Base-by-base conservation (phyloP, 2,888 invertebrate species). In the Sabatieria punctata region DNA sequence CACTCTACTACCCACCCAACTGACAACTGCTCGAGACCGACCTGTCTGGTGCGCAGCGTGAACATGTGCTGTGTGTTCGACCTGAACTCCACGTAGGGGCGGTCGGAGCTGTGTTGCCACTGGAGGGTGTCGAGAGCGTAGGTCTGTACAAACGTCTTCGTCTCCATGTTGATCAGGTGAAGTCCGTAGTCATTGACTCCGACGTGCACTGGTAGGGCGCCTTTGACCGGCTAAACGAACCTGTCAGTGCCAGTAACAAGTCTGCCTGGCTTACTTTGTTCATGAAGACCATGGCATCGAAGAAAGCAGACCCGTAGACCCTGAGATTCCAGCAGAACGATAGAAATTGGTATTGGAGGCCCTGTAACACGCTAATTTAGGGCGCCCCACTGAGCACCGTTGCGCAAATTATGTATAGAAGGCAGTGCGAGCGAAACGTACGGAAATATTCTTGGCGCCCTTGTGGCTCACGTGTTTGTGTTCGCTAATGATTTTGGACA, bases 291-390 rank as follows among this genome's bases (percentile, higher is more conserved):
- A 50, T 46, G 15, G 68, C 70, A 36, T 64, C 62, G 55, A 71
- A 71, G 52, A 70, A 69, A 4, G 69, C 68, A 35, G 69, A 67
- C 1, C 70, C 71, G 51, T 71, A 71, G n/a, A 69, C 65, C 21
- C 64, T 64, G 30, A 71, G 57, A 43, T 65, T 64, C 55, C 69
- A 64, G 53, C 69, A 69, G 35, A 60, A 57, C 26, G 58, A 58
- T 37, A 71, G 56, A 54, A 70, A 71, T 47, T 65, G 57, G 22
- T 57, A 54, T 52, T 70, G 65, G 25, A 70, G 56, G 41, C 58
- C 53, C 61, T 65, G 55, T 4, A 54, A 53, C 19, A 42, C 39
- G 27, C 13, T 13, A 13, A 41, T 41, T n/a, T n/a, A n/a, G n/a
- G n/a, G n/a, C n/a, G n/a, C n/a, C n/a, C n/a, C n/a, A n/a, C n/a